These are phyloP conservation scores for Indicator maculatus DNA, from an alignment of 2,113 vertebrate species.

Conservation along the genomic window DNA sequence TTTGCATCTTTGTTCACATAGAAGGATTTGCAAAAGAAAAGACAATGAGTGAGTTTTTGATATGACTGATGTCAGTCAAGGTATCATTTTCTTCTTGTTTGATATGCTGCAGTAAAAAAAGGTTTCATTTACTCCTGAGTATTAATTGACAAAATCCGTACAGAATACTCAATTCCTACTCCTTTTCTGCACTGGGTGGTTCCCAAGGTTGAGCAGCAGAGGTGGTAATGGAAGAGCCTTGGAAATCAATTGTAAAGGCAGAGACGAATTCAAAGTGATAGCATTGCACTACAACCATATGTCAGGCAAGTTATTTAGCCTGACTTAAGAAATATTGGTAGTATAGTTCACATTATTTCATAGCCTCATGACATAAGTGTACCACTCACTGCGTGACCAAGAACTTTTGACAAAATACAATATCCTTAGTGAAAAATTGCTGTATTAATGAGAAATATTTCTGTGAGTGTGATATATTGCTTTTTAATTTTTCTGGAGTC, in stretches of 20 bases:
- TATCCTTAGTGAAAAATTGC: neutral
- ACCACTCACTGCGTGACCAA: neutral
- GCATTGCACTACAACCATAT: neutral
- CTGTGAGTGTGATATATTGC: neutral
- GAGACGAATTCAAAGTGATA: neutral
- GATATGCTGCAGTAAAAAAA: neutral
- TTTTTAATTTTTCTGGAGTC: neutral
- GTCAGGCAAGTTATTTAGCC: neutral
- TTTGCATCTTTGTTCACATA: neutral
- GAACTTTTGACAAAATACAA: neutral
- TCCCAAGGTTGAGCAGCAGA: neutral
- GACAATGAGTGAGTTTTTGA: neutral
- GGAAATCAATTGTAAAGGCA: neutral
- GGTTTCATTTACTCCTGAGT: neutral
- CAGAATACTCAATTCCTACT: neutral
- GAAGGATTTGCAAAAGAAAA: neutral
- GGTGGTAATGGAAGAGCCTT: neutral
- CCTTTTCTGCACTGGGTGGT: neutral
- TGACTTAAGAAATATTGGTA: neutral
- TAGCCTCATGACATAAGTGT: neutral
- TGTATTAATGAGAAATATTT: neutral
- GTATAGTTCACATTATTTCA: neutral
- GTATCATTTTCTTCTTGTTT: neutral
- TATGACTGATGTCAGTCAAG: neutral
- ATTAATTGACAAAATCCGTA: neutral